Evolutionary conservation across 2,797 vertebrate species (phyloP).

Genomic region (Pelodytes ibericus): DNA sequence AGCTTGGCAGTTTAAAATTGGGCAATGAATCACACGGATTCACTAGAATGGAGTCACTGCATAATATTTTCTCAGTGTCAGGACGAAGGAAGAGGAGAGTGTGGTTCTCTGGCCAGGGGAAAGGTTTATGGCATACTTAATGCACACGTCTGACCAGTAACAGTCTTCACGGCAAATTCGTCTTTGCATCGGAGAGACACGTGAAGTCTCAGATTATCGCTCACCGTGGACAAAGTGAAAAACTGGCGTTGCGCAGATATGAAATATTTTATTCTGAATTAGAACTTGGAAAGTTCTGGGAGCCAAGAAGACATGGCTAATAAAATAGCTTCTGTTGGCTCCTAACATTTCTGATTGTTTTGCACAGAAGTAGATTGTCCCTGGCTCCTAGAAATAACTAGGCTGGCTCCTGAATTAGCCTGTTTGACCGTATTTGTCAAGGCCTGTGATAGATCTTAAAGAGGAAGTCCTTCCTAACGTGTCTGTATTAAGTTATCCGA

Average conservation of each 20-base stretch:
- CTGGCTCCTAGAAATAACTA: too few species aligned
- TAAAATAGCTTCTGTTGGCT: too few species aligned
- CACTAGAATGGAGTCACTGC: conserved; percentile 95
- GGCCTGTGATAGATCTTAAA: too few species aligned
- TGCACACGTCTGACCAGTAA: conserved; percentile 76
- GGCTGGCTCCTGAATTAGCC: too few species aligned
- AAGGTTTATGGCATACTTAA: conserved; percentile 82
- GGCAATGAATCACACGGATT: conserved; percentile 99
- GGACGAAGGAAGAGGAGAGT: conserved; percentile 83
- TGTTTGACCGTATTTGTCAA: too few species aligned
- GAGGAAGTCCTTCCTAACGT: too few species aligned
- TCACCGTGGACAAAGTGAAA: conserved; percentile 1
- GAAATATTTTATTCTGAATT: too few species aligned
- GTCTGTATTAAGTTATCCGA: too few species aligned
- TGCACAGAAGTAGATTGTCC: too few species aligned
- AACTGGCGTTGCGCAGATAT: not conserved
- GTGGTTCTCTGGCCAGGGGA: conserved; percentile 85
- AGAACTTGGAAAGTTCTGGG: too few species aligned
- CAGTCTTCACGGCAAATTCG: conserved; percentile 71
- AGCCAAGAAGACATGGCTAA: too few species aligned
- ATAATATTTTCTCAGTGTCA: conserved; percentile 98
- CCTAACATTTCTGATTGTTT: too few species aligned
- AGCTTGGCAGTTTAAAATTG: conserved; percentile 99
- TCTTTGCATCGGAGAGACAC: conserved; percentile 10
- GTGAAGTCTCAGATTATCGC: conserved; percentile 8